Base-by-base conservation (phyloP, 1,140 invertebrate genomes). In the Aphaenogaster floridana region DNA sequence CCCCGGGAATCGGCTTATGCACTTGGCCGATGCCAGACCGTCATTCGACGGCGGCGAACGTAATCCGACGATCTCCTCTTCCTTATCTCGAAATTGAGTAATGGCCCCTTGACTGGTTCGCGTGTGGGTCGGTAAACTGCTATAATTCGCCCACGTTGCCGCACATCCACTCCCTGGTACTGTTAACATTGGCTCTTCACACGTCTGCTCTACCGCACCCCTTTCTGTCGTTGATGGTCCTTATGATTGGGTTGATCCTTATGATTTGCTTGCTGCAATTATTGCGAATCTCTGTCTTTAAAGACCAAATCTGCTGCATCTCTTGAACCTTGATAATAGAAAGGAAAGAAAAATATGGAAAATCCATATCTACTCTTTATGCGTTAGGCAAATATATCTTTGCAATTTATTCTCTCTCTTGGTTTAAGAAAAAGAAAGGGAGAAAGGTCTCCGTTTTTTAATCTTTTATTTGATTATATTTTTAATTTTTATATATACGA, bases 81-180 rank as follows among this genome's bases (percentile, higher is more conserved):
- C 76, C 86, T 90, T 92, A 92, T 93, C 92, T 85, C 69, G 64
- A 69, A 83, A 89, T 92, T 93, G 92, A 93, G 86, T 93, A 93
- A 93, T 92, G 88, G 91, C 85, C 86, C 89, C 86, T 90, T 89
- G 86, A 17, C 28, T 42, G n/a, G 88, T 89, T 87, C 5, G 90
- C 90, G 93, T 93, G 89, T 93, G 89, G 92, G 93, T 83, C 52
- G 90, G 71, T 87, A 88, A 93, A 92, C 93, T 94, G 93, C 91
- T 93, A 92, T 92, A 94, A 92, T 94, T 94, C 90, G 88, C 92
- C 91, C 89, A 93, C 92, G 85, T 92, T 69, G 45, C 7, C 72
- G 45, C 34, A 63, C 36, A 39, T 64, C 45, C 81, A 86, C 66
- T 76, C 66, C 59, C 64, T 63, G 59, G 15, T 45, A 36, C 66